Percentiles rank a stretch among this genome's conserved stretches.
phyloP scores from a whole-genome alignment of 2,888 invertebrate genomes.

The Thysanoteuthis rhombus region DNA sequence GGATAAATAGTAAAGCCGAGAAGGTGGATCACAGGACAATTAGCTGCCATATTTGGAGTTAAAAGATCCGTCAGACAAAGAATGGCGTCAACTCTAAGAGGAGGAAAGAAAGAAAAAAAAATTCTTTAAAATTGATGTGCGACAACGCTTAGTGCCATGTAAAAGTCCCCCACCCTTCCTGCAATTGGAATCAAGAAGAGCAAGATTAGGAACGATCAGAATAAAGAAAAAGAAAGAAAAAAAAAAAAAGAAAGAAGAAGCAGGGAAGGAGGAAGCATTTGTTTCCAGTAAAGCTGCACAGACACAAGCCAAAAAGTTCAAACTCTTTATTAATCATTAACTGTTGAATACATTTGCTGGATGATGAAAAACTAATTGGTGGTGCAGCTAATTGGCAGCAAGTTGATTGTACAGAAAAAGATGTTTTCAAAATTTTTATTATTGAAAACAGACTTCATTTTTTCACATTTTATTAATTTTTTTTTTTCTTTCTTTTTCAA shows the following conservation, averaged over 20 bases:
- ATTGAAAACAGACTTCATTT: background rate
- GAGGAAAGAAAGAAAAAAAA: background rate
- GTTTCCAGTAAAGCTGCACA: conserved; percentile 25
- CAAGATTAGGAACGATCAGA: no score
- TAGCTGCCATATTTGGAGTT: conserved; percentile 1
- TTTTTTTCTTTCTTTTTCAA: background rate
- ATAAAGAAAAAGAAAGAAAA: no score
- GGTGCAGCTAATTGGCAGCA: conserved; percentile 25
- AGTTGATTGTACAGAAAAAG: conserved; percentile 26
- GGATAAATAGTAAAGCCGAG: background rate
- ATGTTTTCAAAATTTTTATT: background rate
- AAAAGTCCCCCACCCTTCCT: conserved; percentile 13
- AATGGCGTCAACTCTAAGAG: background rate
- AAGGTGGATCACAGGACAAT: conserved; percentile 20
- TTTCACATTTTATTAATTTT: background rate
- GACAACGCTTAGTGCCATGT: background rate
- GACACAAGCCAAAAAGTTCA: conserved; percentile 28
- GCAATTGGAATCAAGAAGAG: background rate
- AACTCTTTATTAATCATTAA: conserved; percentile 27
- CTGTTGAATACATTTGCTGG: conserved; percentile 24
- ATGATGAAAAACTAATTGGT: conserved; percentile 20
- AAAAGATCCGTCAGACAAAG: background rate
- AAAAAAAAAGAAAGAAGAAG: no score
- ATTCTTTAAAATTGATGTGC: background rate
- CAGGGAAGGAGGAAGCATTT: background rate